A percentile compares a stretch with the other conserved stretches of the same genome.
These are phyloP conservation scores for Pyrgilauda ruficollis DNA, from an alignment of 2,113 vertebrate species.

Conservation along the genomic window DNA sequence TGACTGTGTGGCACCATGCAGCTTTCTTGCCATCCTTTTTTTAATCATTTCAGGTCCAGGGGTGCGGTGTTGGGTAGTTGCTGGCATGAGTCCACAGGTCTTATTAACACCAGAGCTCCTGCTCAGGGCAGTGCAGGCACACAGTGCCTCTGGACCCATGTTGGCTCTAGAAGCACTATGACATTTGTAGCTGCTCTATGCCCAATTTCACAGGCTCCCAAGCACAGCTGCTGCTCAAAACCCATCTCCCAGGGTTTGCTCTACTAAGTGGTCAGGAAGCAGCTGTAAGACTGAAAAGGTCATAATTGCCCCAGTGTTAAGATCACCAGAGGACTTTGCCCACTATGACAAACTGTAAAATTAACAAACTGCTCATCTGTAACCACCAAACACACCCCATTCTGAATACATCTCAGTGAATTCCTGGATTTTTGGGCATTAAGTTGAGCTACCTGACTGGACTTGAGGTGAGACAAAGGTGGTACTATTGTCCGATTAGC, in stretches of 20 bases:
- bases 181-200: neutral
- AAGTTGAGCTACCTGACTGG: neutral
- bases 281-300: neutral
- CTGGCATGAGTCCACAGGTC: neutral
- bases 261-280: neutral
- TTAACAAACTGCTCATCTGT: neutral
- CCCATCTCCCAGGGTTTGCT: neutral
- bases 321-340: rapidly evolving
- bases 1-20: neutral
- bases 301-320: neutral
- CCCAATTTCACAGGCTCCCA: neutral
- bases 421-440: neutral
- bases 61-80: neutral
- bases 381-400: neutral
- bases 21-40: neutral
- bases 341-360: neutral
- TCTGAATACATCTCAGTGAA: neutral
- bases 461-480: neutral
- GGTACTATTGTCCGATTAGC: neutral
- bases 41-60: neutral
- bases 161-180: neutral
- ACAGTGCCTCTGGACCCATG: neutral
- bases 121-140: neutral
- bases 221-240: neutral
- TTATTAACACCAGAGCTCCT: neutral